Conservation (phyloP, 1,140 invertebrate genomes). For the Polypedilum pembai region DNA sequence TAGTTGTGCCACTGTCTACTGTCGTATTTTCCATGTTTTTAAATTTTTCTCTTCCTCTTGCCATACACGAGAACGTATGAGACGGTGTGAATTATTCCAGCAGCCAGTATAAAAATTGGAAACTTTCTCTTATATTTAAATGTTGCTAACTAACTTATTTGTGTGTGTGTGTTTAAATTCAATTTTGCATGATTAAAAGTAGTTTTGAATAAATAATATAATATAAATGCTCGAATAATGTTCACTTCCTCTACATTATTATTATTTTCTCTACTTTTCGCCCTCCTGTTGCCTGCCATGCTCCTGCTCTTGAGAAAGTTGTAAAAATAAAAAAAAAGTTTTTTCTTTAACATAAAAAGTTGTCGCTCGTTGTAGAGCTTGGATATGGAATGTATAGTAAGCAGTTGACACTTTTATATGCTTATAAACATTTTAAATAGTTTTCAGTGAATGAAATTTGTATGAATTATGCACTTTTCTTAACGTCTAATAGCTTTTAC, state of each 20-base stretch:
- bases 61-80: background rate
- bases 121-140: conserved; percentile 13
- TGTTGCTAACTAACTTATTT: background rate
- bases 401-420: conserved; percentile 7
- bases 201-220: background rate
- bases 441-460: background rate
- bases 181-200: conserved; percentile 27
- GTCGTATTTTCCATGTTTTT: background rate
- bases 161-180: conserved; percentile 20
- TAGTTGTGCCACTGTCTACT: conserved; percentile 9
- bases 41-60: background rate
- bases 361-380: conserved; percentile 1
- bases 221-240: conserved; percentile 11
- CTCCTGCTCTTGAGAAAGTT: background rate
- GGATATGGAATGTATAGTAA: background rate
- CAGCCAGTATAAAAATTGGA: background rate
- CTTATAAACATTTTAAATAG: conserved; percentile 2
- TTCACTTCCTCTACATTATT: conserved; percentile 18
- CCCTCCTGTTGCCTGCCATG: background rate
- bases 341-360: background rate
- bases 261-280: background rate
- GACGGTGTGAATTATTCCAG: background rate
- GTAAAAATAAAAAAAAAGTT: background rate
- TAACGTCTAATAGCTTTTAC: background rate
- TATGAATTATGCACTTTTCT: background rate